phyloP scores from a whole-genome alignment of 2,113 vertebrate species.

The Centropristis striata region DNA sequence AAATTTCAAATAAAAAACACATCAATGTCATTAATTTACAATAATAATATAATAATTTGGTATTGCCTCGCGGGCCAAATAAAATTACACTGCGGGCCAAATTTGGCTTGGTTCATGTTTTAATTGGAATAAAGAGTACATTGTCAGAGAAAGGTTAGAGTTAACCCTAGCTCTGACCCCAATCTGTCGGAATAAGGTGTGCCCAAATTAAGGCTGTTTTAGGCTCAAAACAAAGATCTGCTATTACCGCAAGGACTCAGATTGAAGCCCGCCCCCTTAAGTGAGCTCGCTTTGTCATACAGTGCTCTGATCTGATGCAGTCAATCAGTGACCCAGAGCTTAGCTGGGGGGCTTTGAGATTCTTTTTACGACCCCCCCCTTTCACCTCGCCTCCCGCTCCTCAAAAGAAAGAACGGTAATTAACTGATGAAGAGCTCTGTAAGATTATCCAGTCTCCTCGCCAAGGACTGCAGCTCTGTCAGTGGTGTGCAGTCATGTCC shows the following conservation, averaged over 20 bases:
- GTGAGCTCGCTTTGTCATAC: slow-evolving; percentile 76
- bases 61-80: no score
- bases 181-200: slow-evolving; percentile 21
- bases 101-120: background rate
- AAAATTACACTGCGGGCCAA: no score
- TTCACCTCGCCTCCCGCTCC: slow-evolving; percentile 69
- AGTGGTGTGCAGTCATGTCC: slow-evolving; percentile 72
- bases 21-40: no score
- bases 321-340: slow-evolving; percentile 81
- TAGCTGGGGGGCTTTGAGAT: slow-evolving; percentile 80
- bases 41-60: no score
- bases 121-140: background rate
- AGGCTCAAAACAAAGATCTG: slow-evolving; percentile 57
- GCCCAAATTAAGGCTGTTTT: slow-evolving; percentile 47
- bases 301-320: slow-evolving; percentile 68
- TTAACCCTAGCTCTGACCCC: background rate
- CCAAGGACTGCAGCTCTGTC: slow-evolving; percentile 64
- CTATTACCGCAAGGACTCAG: slow-evolving; percentile 43
- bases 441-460: slow-evolving; percentile 74
- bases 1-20: no score
- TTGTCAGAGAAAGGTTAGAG: background rate
- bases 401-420: slow-evolving; percentile 83
- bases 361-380: slow-evolving; percentile 72
- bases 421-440: slow-evolving; percentile 84
- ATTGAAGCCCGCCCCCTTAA: slow-evolving; percentile 67